phyloP scores from a whole-genome alignment of 2,888 invertebrate genomes.

The Myopa tessellatipennis region DNA sequence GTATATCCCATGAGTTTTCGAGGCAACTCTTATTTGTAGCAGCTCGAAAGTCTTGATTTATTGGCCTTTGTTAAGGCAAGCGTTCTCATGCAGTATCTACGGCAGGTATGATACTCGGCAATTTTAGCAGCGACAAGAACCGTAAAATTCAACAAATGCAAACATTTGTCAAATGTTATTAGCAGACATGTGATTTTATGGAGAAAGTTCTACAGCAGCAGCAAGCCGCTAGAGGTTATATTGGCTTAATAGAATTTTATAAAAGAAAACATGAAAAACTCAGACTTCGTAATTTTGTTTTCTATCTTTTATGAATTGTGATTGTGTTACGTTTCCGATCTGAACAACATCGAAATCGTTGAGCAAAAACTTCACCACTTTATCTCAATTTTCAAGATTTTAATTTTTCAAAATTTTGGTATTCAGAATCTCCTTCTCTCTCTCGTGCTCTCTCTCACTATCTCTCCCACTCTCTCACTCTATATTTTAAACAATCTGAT shows the following conservation, averaged over 20 bases:
- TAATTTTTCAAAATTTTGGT: no score
- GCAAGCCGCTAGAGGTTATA: no score
- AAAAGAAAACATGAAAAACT: not conserved
- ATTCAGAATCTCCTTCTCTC: no score
- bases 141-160: not conserved
- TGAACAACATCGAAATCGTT: no score
- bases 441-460: no score
- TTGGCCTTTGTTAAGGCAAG: slow-evolving; percentile 17
- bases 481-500: no score
- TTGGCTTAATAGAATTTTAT: not conserved
- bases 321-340: no score
- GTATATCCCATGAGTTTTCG: not conserved
- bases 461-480: no score
- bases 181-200: not conserved
- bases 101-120: not conserved
- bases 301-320: no score
- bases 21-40: slow-evolving; percentile 25
- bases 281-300: no score
- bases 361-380: no score
- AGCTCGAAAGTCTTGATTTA: slow-evolving; percentile 24
- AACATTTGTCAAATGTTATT: slow-evolving; percentile 28
- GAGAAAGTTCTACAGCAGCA: not conserved
- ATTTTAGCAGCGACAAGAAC: slow-evolving; percentile 14
- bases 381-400: no score
- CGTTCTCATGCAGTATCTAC: not conserved